Evolutionary conservation across 2,797 vertebrate genomes (phyloP), one percentile per base, ranked within the genome.

Genomic region (Bryconaethiops microstoma): DNA sequence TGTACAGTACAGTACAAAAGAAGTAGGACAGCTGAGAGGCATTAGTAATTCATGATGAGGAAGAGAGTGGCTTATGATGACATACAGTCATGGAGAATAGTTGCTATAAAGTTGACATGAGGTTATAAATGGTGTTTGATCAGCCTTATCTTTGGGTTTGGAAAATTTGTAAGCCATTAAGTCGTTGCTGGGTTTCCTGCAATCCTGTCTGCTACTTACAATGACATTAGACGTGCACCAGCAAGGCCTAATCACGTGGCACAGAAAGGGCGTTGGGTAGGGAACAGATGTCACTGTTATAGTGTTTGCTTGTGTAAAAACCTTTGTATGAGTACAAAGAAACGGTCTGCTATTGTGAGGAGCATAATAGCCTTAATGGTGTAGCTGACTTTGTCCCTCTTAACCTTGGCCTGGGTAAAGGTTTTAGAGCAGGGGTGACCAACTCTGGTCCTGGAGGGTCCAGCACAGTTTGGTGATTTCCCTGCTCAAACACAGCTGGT

Each of bases 111-210:
- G 40, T 59, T 76, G 64, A 39, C 64, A 19, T 54, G 50, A 63
- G 25, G 54, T 57, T 42, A 71, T 72, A 60, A 60, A 81, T 45
- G 54, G 12, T 45, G 60, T 80, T 82, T 80, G 21, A 75, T 50
- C 50, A 9, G 68, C 29, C 45, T 79, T 70, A 74, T 83, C 67
- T 59, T 1, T 25, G 17, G 35, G 40, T 60, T 75, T 65, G 40
- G 23, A 10, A 52, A 13, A 59, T 80, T 52, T 76, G 70, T 52
- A 25, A 45, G 60, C 19, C 4, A 14, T 23, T 60, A 29, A 73
- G 50, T 17, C 8, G n/a, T 83, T 84, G 74, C 84, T 74, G 67
- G 81, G 77, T 69, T 79, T 75, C 48, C 40, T 70, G 76, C 52
- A 16, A 35, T 64, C 2, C 50, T 45, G 35, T 69, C 65, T 68